Conservation (phyloP, 2,888 invertebrate species). For the Drosophila nr. medialis region DNA sequence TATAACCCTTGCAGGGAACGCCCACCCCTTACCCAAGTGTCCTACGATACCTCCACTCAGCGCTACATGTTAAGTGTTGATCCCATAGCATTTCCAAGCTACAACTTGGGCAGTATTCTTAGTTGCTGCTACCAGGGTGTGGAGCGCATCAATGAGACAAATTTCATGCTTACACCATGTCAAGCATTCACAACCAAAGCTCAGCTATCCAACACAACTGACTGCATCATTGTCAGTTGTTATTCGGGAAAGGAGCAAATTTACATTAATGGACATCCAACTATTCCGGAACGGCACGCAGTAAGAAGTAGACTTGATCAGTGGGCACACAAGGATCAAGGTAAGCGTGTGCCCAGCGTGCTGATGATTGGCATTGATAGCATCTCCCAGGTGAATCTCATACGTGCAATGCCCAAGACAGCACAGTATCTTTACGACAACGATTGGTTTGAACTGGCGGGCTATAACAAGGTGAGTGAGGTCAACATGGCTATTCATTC, state of each 20-base stretch:
- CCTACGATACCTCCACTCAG: slow-evolving; percentile 61
- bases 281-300: slow-evolving; percentile 86
- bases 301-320: slow-evolving; percentile 85
- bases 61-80: slow-evolving; percentile 77
- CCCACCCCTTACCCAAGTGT: slow-evolving; percentile 79
- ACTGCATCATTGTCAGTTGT: slow-evolving; percentile 86
- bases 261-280: slow-evolving; percentile 86
- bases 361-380: slow-evolving; percentile 94
- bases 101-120: slow-evolving; percentile 53
- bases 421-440: slow-evolving; percentile 88
- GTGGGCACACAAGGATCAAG: slow-evolving; percentile 56
- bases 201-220: slow-evolving; percentile 82
- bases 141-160: slow-evolving; percentile 73
- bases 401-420: slow-evolving; percentile 91
- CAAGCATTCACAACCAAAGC: slow-evolving; percentile 84
- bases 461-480: slow-evolving; percentile 88
- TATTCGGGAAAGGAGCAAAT: slow-evolving; percentile 74
- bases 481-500: background rate
- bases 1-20: slow-evolving; percentile 86
- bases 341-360: slow-evolving; percentile 86
- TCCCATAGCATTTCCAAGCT: slow-evolving; percentile 58
- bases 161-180: slow-evolving; percentile 83
- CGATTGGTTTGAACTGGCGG: slow-evolving; percentile 90
- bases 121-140: slow-evolving; percentile 83
- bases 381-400: slow-evolving; percentile 91